Conservation (phyloP, 2,888 invertebrate genomes). For the Cheilosia grossa region DNA sequence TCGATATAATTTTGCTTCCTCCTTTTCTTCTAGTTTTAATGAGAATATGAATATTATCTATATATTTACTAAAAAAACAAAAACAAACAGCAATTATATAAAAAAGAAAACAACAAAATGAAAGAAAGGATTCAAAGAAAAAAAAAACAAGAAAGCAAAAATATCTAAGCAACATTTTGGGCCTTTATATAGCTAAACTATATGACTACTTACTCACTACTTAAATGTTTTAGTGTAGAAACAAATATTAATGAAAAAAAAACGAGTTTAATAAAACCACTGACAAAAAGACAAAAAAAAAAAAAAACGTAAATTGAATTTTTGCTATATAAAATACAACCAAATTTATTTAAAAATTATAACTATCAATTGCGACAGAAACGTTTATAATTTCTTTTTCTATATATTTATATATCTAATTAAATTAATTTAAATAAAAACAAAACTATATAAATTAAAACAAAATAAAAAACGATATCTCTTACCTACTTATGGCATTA, state of each 20-base stretch:
- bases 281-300: conserved; percentile 86
- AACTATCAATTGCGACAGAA: conserved; percentile 70
- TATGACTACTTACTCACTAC: conserved; percentile 72
- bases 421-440: conserved; percentile 64
- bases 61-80: conserved; percentile 74
- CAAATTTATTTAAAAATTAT: conserved; percentile 66
- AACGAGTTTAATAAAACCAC: conserved; percentile 26
- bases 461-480: conserved; percentile 58
- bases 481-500: conserved; percentile 61
- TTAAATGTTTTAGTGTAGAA: conserved; percentile 74
- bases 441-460: conserved; percentile 57
- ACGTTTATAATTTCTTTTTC: conserved; percentile 66
- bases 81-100: conserved; percentile 55
- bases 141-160: conserved; percentile 84
- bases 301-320: conserved; percentile 81
- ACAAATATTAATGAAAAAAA: conserved; percentile 85
- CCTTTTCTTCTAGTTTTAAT: conserved; percentile 54
- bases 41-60: conserved; percentile 57
- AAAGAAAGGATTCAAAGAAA: conserved; percentile 42
- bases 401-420: conserved; percentile 71
- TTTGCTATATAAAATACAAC: conserved; percentile 63
- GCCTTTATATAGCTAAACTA: conserved; percentile 74
- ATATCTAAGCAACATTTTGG: conserved; percentile 73
- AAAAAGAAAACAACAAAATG: conserved; percentile 33
- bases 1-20: conserved; percentile 43